Percentiles rank a stretch among this genome's conserved stretches.
Evolutionary conservation across 1,140 invertebrate species (phyloP).

Genomic region (Holotrichia oblita): DNA sequence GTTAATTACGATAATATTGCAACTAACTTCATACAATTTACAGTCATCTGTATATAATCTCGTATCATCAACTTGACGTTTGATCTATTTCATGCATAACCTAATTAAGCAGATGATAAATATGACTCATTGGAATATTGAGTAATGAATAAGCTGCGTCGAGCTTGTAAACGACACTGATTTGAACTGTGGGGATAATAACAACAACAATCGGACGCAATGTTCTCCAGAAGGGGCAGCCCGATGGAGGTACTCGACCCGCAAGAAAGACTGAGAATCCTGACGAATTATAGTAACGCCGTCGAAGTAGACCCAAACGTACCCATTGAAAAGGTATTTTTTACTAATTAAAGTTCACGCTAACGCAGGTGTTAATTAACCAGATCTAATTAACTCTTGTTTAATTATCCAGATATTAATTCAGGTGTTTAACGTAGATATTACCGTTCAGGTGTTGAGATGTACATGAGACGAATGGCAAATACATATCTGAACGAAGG

Average conservation of each 20-base stretch:
- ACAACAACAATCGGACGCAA: background rate
- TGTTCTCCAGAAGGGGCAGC: constrained; percentile 32
- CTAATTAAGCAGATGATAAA: constrained; percentile 27
- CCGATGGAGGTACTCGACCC: constrained; percentile 58
- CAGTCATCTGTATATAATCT: background rate
- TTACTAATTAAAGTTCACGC: constrained; percentile 45
- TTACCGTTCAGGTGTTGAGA: constrained; percentile 85
- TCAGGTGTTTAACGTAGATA: constrained; percentile 71
- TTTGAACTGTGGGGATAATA: too few species aligned
- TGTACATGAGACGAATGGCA: constrained; percentile 91
- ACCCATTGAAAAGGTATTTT: constrained; percentile 71
- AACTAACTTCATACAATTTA: background rate
- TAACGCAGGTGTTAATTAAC: too few species aligned
- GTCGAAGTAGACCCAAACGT: constrained; percentile 80
- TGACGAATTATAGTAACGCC: constrained; percentile 73
- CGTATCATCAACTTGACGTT: background rate
- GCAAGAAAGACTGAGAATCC: constrained; percentile 68
- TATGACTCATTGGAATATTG: background rate
- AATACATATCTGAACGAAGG: constrained; percentile 88
- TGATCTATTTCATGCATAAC: constrained; percentile 23
- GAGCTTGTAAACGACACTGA: background rate
- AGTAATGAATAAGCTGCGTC: background rate
- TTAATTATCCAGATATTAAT: too few species aligned
- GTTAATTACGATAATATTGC: too few species aligned
- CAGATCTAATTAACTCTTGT: constrained; percentile 37